These are phyloP conservation scores for Phaenicophaeus curvirostris DNA, from an alignment of 2,797 vertebrate genomes.

Conservation along the genomic window DNA sequence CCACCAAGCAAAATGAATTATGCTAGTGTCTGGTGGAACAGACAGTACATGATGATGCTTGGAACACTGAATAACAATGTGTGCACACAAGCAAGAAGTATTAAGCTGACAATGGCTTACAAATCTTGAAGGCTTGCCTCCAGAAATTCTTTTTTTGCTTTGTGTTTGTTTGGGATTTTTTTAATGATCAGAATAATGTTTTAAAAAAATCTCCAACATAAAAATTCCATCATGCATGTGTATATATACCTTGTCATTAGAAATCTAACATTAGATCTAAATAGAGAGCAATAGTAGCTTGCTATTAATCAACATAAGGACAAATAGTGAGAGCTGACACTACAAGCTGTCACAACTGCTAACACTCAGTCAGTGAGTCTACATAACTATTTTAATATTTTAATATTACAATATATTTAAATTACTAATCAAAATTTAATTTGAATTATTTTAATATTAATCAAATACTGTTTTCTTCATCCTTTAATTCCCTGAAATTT, in stretches of 20 bases:
- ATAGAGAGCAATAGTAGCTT: neutral
- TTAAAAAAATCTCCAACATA: neutral
- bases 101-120: neutral
- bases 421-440: neutral
- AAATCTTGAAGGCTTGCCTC: neutral
- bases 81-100: neutral
- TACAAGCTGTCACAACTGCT: neutral
- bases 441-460: neutral
- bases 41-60: neutral
- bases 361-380: neutral
- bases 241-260: neutral
- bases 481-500: neutral
- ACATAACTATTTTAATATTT: neutral
- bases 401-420: neutral
- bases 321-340: neutral
- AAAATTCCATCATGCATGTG: neutral
- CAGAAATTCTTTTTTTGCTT: neutral
- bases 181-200: neutral
- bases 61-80: neutral
- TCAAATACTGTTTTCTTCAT: neutral
- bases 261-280: neutral
- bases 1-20: neutral
- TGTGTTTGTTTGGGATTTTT: neutral
- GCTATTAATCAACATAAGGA: neutral
- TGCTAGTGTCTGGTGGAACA: neutral